phyloP scores from a whole-genome alignment of 2,113 vertebrate genomes.

The Silurus glanis region DNA sequence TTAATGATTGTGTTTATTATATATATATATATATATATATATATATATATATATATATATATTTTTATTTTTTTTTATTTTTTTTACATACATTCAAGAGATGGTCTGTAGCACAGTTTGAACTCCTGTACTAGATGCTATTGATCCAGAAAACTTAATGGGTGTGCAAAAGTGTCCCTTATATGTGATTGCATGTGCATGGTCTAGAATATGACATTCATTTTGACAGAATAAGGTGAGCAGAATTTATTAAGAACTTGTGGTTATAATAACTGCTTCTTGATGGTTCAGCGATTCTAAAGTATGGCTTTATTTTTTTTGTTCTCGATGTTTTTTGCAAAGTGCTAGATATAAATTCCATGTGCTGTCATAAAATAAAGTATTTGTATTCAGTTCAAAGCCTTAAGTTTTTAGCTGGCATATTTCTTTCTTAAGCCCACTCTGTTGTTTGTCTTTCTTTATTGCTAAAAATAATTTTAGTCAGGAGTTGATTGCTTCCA shows the following conservation, averaged over 20 bases:
- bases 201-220: background rate
- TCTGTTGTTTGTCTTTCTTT: background rate
- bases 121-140: background rate
- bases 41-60: too few species aligned
- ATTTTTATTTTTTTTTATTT: background rate
- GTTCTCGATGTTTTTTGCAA: background rate
- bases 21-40: too few species aligned
- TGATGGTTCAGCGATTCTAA: background rate
- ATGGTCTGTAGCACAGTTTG: background rate
- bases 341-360: background rate
- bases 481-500: conserved; percentile 8
- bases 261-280: background rate
- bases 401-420: background rate
- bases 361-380: background rate
- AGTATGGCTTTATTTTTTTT: background rate
- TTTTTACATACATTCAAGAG: background rate
- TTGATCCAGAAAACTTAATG: background rate
- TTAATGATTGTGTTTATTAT: too few species aligned
- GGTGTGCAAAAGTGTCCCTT: background rate
- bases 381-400: background rate
- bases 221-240: background rate
- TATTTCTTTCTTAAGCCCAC: background rate
- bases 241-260: background rate
- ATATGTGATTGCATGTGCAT: background rate
- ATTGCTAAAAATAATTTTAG: background rate